phyloP scores from a whole-genome alignment of 1,140 invertebrate species.

The Prorops nasuta region DNA sequence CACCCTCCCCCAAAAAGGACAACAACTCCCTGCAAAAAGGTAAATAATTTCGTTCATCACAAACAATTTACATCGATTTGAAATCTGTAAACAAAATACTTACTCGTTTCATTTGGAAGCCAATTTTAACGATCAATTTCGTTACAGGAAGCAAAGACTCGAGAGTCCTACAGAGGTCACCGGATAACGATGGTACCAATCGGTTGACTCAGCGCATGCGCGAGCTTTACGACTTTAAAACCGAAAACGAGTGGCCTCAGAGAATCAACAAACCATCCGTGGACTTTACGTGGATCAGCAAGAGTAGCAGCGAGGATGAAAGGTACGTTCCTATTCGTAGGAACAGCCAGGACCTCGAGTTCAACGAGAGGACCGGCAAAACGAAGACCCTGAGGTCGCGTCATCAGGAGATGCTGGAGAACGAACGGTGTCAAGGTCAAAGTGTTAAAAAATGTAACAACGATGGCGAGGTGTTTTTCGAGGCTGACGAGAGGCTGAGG shows the following conservation, averaged over 20 bases:
- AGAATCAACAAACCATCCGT: constrained; percentile 16
- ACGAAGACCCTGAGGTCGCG: too few species aligned
- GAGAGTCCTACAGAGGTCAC: too few species aligned
- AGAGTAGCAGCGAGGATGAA: constrained; percentile 39
- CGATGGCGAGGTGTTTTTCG: constrained; percentile 11
- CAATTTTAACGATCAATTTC: too few species aligned
- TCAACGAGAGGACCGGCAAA: constrained; percentile 26
- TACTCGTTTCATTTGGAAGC: too few species aligned
- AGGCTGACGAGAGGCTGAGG: constrained; percentile 19
- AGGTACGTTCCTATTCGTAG: constrained; percentile 18
- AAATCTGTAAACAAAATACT: too few species aligned
- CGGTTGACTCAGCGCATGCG: constrained; percentile 34
- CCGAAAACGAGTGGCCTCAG: constrained; percentile 40
- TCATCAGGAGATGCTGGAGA: constrained; percentile 1
- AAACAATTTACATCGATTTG: too few species aligned
- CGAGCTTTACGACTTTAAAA: constrained; percentile 44
- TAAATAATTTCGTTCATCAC: too few species aligned
- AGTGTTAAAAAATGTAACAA: too few species aligned
- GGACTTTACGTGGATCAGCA: constrained; percentile 33
- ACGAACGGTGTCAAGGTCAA: neutral
- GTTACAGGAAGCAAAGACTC: too few species aligned
- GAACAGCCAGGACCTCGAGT: constrained; percentile 37
- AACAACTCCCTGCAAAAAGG: too few species aligned
- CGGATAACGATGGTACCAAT: constrained; percentile 16
- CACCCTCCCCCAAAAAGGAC: too few species aligned